Conservation (phyloP, 2,888 invertebrate species). For the Notocelia uddmanniana region DNA sequence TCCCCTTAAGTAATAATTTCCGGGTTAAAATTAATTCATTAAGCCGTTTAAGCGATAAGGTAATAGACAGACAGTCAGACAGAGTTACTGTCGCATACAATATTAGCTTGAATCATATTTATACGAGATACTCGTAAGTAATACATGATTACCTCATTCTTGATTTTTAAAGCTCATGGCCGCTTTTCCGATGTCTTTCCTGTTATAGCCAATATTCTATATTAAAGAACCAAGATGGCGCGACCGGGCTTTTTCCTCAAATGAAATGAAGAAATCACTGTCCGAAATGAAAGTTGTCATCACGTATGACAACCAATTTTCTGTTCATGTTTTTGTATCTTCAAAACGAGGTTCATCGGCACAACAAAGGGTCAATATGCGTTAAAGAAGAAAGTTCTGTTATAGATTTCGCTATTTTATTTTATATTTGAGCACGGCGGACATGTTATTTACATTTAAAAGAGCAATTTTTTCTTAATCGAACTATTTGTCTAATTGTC, state of each 20-base stretch:
- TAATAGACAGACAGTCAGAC: no score
- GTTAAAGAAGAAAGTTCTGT: not conserved
- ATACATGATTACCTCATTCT: not conserved
- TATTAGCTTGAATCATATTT: no score
- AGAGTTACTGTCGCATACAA: no score
- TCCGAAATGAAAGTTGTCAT: slow-evolving; percentile 9
- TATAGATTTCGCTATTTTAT: not conserved
- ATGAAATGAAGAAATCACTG: not conserved
- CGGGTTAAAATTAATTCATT: no score
- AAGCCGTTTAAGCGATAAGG: no score
- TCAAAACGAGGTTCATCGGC: not conserved
- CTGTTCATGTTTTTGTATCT: slow-evolving; percentile 30
- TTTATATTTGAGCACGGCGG: not conserved
- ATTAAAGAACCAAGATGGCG: not conserved
- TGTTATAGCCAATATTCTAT: slow-evolving; percentile 10
- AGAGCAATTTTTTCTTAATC: no score
- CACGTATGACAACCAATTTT: slow-evolving; percentile 33
- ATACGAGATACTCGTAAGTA: no score
- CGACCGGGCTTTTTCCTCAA: slow-evolving; percentile 8
- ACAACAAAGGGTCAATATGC: not conserved
- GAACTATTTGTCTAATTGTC: no score
- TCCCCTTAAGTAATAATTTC: no score
- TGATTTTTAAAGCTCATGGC: not conserved
- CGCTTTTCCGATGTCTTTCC: not conserved
- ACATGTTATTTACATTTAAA: no score